Base-by-base conservation (phyloP, 2,888 invertebrate genomes). In the Drosophila falleni region DNA sequence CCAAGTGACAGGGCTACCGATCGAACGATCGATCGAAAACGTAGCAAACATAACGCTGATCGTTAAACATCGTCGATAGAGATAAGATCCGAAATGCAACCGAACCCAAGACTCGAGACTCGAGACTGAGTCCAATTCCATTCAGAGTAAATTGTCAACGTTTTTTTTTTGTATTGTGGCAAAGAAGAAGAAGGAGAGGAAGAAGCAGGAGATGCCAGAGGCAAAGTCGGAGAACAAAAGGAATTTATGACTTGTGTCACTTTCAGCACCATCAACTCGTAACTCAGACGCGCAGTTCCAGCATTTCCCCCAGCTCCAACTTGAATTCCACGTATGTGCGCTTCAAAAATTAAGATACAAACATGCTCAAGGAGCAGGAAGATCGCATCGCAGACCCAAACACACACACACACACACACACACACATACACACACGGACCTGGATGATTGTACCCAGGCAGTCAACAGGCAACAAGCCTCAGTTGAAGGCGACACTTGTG, bases 181-280 rank as follows among this genome's bases (percentile, higher is more conserved):
- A 39, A 49, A 5, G 16, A 10, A 16, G 19, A 6, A 29, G 29
- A 8, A 15, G 19, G 16, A 19, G 42, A 5, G 19, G 33, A 16
- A 46, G 35, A 56, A 54, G 54, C 46, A 41, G 42, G 37, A 44
- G 33, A 10, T 54, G 62, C 47, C 46, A 39, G 61, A 54, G 71
- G 47, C 51, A 42, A 23, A 35, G 55, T 10, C 35, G 13, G 37
- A 63, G 53, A 61, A 86, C 87, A 82, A 79, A 78, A 82, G 87
- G 84, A 90, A 90, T 90, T 90, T 90, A 90, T 90, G 89, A 90
- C 89, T 89, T 90, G 90, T 90, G 90, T 90, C 90, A 90, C 78
- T 84, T 88, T 78, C 84, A 86, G 89, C 87, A 90, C 85, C 89
- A 89, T 80, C 90, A 88, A 85, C 82, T 80, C 89, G 81, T 90